phyloP scores from a whole-genome alignment of 2,888 invertebrate genomes.

The Aproaerema taeniolella region DNA sequence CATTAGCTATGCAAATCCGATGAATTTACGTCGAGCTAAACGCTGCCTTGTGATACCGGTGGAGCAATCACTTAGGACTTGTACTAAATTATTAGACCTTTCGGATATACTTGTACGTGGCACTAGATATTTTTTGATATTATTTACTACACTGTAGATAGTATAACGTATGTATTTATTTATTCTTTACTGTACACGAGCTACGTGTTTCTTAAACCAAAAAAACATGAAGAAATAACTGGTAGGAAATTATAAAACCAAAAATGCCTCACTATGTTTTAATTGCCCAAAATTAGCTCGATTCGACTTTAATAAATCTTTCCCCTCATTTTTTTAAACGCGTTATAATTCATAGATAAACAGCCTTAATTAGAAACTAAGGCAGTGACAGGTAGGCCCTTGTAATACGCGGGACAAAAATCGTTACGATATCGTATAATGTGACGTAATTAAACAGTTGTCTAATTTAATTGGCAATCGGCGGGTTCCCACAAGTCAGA shows the following conservation, averaged over 20 bases:
- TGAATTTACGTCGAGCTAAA: slow-evolving; percentile 47
- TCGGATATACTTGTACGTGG: too few species aligned
- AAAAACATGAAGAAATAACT: background rate
- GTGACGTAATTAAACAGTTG: slow-evolving; percentile 66
- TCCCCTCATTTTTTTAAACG: slow-evolving; percentile 35
- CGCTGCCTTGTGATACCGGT: slow-evolving; percentile 20
- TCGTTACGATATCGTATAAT: slow-evolving; percentile 27
- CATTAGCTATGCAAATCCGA: slow-evolving; percentile 59
- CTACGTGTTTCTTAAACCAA: too few species aligned
- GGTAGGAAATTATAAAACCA: background rate
- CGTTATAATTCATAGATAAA: slow-evolving; percentile 48
- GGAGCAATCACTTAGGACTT: too few species aligned
- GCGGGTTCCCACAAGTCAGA: slow-evolving; percentile 65
- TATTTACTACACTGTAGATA: too few species aligned
- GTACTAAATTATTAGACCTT: too few species aligned
- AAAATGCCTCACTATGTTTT: slow-evolving; percentile 14
- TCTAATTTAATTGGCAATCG: slow-evolving; percentile 74
- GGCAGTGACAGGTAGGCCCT: slow-evolving; percentile 35
- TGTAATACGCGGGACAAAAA: slow-evolving; percentile 44
- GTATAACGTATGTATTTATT: too few species aligned
- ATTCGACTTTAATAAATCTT: slow-evolving; percentile 46
- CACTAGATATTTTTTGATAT: too few species aligned
- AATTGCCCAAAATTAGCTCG: slow-evolving; percentile 38
- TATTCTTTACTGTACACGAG: too few species aligned
- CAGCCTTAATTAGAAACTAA: slow-evolving; percentile 45